Base-by-base conservation (phyloP, 1,140 invertebrate genomes). In the Bombus superbus region DNA sequence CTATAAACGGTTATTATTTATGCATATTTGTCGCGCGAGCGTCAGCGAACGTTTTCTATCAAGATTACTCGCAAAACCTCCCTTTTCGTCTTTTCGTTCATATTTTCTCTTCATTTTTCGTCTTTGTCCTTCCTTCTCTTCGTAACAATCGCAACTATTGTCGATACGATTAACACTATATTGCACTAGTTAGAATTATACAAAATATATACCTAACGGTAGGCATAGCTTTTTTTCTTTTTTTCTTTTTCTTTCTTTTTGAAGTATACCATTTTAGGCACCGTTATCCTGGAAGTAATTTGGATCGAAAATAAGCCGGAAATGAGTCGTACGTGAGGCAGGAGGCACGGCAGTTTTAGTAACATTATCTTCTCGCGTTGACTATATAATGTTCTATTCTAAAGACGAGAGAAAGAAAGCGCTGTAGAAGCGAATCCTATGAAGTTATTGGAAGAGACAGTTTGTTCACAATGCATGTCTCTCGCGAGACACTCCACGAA, bases 311-410 rank as follows among this genome's bases (percentile, higher is more conserved):
- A 80, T 57, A 86, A 86, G 35, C 71, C 85, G 71, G 72, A 89
- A 83, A 76, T 75, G 53, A 76, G 77, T 86, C 66, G 71, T 87
- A 87, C 81, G 88, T 87, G 89, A 80, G 81, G 68, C 85, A 90
- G 92, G 92, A 93, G 92, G 91, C 92, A 92, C 90, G 88, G 87
- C 88, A 93, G 78, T 89, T 82, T 15, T 88, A 47, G 86, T 72
- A 73, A 86, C 85, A 78, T 69, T 85, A 87, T 47, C 71, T 79
- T 62, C 28, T 40, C 84, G 82, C 59, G 86, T 66, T 85, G 83
- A 35, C 85, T 82, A 78, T 88, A 71, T 85, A 91, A 53, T 64
- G 22, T 69, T 83, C 79, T 91, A 92, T 53, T 88, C 85, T 90
- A 89, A 66, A 81, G 86, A 92, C 86, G 69, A 88, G 77, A 91